Evolutionary conservation across 2,113 vertebrate genomes (phyloP).

Genomic region (Melospiza melodia): DNA sequence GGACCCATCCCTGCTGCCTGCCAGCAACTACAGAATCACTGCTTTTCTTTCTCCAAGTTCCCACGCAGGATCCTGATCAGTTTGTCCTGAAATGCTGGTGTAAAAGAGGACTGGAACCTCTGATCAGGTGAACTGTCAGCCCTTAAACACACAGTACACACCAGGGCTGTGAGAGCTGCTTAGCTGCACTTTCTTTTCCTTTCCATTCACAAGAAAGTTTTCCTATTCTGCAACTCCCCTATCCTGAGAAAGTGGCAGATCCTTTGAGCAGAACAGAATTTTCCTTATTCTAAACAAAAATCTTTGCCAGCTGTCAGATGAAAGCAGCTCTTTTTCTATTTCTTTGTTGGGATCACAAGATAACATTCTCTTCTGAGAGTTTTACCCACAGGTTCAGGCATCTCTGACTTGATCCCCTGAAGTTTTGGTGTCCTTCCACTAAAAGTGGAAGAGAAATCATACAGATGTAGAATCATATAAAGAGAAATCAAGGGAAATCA

Average conservation of each 20-base stretch:
- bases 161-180: not conserved
- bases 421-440: not conserved
- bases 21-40: not conserved
- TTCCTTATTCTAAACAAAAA: not conserved
- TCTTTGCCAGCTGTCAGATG: not conserved
- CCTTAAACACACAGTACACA: not conserved
- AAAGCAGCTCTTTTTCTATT: not conserved
- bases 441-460: not conserved
- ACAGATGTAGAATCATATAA: not conserved
- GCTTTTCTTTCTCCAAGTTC: not conserved
- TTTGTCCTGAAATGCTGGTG: not conserved
- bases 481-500: not conserved
- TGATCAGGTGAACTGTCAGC: not conserved
- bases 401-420: not conserved
- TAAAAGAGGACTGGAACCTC: not conserved
- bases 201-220: not conserved
- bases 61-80: not conserved
- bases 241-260: not conserved
- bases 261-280: not conserved
- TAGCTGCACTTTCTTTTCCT: not conserved
- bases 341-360: not conserved
- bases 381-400: not conserved
- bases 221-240: not conserved
- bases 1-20: not conserved
- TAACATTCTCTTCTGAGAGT: not conserved